Conservation (phyloP, 2,113 vertebrate species). For the Polypterus senegalus region DNA sequence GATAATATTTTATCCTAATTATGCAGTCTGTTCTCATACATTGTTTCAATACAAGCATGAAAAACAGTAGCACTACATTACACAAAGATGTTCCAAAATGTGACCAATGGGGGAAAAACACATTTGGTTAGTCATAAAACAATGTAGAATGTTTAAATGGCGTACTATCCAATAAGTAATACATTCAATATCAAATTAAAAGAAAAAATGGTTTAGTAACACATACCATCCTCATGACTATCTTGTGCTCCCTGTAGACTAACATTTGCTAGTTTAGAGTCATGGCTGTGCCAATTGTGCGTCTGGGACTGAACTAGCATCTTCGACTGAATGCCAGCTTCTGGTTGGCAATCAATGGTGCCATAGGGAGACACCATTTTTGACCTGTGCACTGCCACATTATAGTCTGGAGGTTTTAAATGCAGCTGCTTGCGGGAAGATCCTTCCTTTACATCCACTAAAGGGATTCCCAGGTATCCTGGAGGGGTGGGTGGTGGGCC, state of each 20-base stretch:
- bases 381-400: slow-evolving; percentile 91
- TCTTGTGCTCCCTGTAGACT: slow-evolving; percentile 46
- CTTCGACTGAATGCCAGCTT: slow-evolving; percentile 53
- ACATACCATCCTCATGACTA: slow-evolving; percentile 86
- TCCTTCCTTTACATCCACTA: slow-evolving; percentile 75
- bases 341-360: slow-evolving; percentile 39
- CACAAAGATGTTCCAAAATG: no score
- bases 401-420: slow-evolving; percentile 89
- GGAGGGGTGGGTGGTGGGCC: slow-evolving; percentile 91
- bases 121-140: no score
- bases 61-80: no score
- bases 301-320: slow-evolving; percentile 43
- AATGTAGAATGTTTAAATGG: no score
- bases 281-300: slow-evolving; percentile 38
- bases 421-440: slow-evolving; percentile 60
- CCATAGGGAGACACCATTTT: slow-evolving; percentile 69
- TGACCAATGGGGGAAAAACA: no score
- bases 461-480: slow-evolving; percentile 89
- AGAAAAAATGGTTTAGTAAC: slow-evolving; percentile 33
- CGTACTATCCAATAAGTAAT: no score
- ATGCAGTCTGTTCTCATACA: no score
- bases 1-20: no score
- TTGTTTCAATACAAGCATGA: no score
- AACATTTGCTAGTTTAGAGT: slow-evolving; percentile 38
- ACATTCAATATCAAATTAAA: no score